phyloP scores from a whole-genome alignment of 2,888 invertebrate species.

The Nemapogon koenigi region DNA sequence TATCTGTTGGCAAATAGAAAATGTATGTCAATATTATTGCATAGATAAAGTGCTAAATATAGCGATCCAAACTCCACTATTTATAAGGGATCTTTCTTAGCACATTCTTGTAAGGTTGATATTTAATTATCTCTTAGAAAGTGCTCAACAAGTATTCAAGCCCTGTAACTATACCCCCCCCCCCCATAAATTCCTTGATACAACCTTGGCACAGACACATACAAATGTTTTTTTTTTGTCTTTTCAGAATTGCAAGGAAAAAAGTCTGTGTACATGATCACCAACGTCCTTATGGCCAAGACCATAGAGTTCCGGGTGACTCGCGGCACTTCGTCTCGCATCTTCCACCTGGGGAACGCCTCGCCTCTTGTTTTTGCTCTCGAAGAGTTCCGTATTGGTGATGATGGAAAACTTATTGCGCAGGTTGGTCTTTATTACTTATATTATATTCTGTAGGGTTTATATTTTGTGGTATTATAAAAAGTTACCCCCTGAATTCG shows the following conservation, averaged over 20 bases:
- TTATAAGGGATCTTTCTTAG: too few species aligned
- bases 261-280: slow-evolving; percentile 58
- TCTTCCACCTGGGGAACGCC: slow-evolving; percentile 56
- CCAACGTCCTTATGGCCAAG: slow-evolving; percentile 54
- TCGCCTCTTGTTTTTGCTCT: slow-evolving; percentile 54
- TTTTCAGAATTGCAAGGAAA: slow-evolving; percentile 52
- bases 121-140: too few species aligned
- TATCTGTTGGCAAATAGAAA: not conserved
- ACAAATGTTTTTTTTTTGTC: too few species aligned
- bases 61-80: too few species aligned
- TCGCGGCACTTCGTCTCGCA: slow-evolving; percentile 48
- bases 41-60: too few species aligned
- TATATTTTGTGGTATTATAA: not conserved
- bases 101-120: too few species aligned
- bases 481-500: not conserved
- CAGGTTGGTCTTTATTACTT: slow-evolving; percentile 31
- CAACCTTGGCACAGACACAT: too few species aligned
- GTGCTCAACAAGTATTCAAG: too few species aligned
- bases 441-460: not conserved
- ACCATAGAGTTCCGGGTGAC: slow-evolving; percentile 59
- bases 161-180: too few species aligned
- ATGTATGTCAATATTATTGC: too few species aligned
- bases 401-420: slow-evolving; percentile 48
- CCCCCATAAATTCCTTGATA: too few species aligned
- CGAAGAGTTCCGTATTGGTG: slow-evolving; percentile 49